phyloP scores from a whole-genome alignment of 2,888 invertebrate genomes.

The Sussaba pulchella region DNA sequence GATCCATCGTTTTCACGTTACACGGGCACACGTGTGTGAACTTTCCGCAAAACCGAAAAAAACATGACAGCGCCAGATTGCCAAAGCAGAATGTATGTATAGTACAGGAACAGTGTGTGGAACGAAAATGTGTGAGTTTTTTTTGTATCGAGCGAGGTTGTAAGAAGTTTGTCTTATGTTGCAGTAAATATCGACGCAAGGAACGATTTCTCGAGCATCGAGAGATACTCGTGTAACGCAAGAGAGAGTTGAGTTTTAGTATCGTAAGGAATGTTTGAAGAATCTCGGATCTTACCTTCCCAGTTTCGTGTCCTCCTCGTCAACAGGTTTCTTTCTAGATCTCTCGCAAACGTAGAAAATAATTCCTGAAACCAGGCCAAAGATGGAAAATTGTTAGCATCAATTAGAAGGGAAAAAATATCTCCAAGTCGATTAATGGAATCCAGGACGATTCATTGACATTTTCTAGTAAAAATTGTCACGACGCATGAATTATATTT shows the following conservation, averaged over 20 bases:
- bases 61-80: slow-evolving; percentile 83
- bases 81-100: slow-evolving; percentile 82
- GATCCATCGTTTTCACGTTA: slow-evolving; percentile 1
- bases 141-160: slow-evolving; percentile 61
- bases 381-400: slow-evolving; percentile 15
- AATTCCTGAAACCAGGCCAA: slow-evolving; percentile 80
- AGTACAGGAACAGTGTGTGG: slow-evolving; percentile 57
- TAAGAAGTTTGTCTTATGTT: slow-evolving; percentile 46
- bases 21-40: slow-evolving; percentile 14
- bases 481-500: no score
- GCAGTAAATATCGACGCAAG: slow-evolving; percentile 57
- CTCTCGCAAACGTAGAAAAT: slow-evolving; percentile 84
- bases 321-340: slow-evolving; percentile 88
- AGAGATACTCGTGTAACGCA: slow-evolving; percentile 47
- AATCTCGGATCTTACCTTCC: slow-evolving; percentile 89
- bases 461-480: no score
- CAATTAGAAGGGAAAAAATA: neutral
- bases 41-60: slow-evolving; percentile 73
- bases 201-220: slow-evolving; percentile 27
- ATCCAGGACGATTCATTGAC: no score
- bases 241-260: slow-evolving; percentile 39
- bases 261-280: slow-evolving; percentile 35
- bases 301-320: slow-evolving; percentile 93
- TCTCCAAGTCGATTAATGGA: no score
- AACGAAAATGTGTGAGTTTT: slow-evolving; percentile 51